These are phyloP conservation scores for Arvicanthis niloticus DNA, from an alignment of 2,113 vertebrate genomes.

Conservation along the genomic window DNA sequence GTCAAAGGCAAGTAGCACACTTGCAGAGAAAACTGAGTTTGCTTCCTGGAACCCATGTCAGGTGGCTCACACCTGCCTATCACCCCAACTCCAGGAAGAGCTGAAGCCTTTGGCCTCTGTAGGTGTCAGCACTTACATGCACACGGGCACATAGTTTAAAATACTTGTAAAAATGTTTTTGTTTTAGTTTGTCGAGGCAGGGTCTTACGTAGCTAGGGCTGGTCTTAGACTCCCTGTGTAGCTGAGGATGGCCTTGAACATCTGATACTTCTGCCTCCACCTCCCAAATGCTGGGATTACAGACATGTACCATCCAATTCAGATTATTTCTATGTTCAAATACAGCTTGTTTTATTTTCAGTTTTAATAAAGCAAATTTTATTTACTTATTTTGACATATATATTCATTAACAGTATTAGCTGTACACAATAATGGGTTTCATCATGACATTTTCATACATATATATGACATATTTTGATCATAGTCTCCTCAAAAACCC, in stretches of 20 bases:
- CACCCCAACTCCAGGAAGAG: neutral
- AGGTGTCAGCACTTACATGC: too few relatives aligned
- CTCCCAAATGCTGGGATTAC: neutral
- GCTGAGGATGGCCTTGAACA: neutral
- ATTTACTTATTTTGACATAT: neutral
- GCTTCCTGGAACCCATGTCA: neutral
- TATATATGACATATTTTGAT: neutral
- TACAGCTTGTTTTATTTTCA: neutral
- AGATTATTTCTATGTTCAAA: too few relatives aligned
- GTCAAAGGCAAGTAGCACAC: too few relatives aligned
- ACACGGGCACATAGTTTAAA: neutral
- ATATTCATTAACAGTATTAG: neutral
- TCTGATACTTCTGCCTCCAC: neutral
- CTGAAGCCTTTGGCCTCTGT: neutral
- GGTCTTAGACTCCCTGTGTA: neutral
- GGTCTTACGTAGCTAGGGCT: neutral
- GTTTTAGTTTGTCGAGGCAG: neutral
- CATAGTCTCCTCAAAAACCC: neutral
- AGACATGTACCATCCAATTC: neutral
- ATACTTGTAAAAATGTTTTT: neutral
- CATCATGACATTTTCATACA: neutral
- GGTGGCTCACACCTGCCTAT: neutral
- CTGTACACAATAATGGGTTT: neutral
- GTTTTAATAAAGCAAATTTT: neutral
- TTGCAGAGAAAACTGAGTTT: neutral